Percentiles rank a stretch among this genome's conserved stretches.
Evolutionary conservation across 2,888 invertebrate species (phyloP).

Genomic region (Limenitis camilla): DNA sequence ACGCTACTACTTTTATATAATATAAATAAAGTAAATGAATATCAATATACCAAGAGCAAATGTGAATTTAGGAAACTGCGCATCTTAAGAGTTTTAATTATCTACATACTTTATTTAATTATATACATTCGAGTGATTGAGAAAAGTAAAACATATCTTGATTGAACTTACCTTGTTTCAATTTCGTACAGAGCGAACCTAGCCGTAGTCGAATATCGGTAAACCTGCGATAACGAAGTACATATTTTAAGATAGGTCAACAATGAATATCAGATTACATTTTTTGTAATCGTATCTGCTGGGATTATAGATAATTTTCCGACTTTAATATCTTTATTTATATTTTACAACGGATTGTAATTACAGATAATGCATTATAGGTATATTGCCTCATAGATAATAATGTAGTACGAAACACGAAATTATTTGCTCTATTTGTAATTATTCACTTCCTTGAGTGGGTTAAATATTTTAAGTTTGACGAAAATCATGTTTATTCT

Average conservation of each 20-base stretch:
- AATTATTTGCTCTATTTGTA: no score
- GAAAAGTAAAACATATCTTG: no score
- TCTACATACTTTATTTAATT: no score
- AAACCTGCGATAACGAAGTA: conserved; percentile 60
- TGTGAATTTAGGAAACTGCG: no score
- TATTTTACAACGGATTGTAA: conserved; percentile 10
- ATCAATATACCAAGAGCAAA: no score
- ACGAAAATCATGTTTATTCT: no score
- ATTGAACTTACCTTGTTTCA: conserved; percentile 53
- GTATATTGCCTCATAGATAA: background rate
- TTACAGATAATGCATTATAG: conserved; percentile 8
- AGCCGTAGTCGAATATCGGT: conserved; percentile 79
- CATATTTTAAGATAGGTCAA: background rate
- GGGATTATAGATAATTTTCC: conserved; percentile 1
- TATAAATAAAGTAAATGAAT: no score
- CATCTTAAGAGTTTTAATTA: no score
- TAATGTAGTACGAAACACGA: background rate
- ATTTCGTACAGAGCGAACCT: conserved; percentile 77
- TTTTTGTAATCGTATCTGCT: background rate
- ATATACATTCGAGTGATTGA: no score
- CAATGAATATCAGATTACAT: background rate
- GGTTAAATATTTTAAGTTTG: no score
- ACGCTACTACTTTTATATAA: no score
- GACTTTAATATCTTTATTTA: conserved; percentile 11
- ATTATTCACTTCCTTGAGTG: no score